Conservation (phyloP, 1,140 invertebrate species). For the Bradysia coprophila region DNA sequence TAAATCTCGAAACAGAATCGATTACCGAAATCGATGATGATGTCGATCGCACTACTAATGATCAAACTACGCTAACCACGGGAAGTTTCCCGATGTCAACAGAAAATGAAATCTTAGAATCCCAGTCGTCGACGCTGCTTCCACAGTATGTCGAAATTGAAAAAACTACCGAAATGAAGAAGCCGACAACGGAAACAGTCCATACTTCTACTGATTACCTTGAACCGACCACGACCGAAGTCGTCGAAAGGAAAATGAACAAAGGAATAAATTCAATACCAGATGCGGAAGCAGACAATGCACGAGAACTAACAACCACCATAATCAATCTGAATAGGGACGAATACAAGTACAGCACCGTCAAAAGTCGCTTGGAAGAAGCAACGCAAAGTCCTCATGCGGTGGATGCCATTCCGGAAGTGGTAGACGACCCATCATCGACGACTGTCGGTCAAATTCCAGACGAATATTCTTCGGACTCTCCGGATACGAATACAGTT, state of each 20-base stretch:
- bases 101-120: background rate
- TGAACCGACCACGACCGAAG: too few relatives aligned
- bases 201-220: too few relatives aligned
- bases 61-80: background rate
- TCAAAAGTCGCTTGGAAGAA: background rate
- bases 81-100: background rate
- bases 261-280: background rate
- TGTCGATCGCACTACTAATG: background rate
- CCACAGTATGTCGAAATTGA: too few relatives aligned
- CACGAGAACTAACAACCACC: background rate
- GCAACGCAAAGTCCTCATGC: too few relatives aligned
- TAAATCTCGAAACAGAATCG: background rate
- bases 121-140: background rate
- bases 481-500: constrained; percentile 25
- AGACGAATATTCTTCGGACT: constrained; percentile 1
- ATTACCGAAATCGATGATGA: background rate
- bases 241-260: background rate
- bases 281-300: background rate
- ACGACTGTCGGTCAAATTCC: background rate
- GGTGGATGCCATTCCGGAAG: too few relatives aligned
- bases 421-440: too few relatives aligned
- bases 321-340: background rate
- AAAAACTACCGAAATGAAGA: too few relatives aligned
- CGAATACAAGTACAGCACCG: background rate
- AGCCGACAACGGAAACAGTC: too few relatives aligned